phyloP scores from a whole-genome alignment of 2,113 vertebrate species.

The Oxygymnocypris stewartii region DNA sequence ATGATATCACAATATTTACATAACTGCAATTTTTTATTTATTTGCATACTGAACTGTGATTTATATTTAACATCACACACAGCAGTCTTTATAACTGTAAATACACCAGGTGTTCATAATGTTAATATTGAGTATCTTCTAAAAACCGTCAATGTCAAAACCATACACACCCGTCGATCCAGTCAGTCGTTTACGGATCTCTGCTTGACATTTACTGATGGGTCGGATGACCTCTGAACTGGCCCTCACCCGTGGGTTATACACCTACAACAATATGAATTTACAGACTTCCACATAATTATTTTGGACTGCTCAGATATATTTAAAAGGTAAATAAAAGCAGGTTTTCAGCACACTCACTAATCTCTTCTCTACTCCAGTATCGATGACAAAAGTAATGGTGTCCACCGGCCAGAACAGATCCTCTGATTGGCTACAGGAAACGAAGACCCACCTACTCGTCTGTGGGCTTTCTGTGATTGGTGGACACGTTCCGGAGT shows the following conservation, averaged over 20 bases:
- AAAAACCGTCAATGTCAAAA: too few species aligned
- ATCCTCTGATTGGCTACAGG: slow-evolving; percentile 76
- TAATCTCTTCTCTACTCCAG: slow-evolving; percentile 81
- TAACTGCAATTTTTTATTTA: not conserved
- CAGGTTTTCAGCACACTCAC: slow-evolving; percentile 64
- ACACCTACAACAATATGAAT: slow-evolving; percentile 78
- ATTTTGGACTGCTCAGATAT: not conserved
- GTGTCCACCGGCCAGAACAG: slow-evolving; percentile 73
- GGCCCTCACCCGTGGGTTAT: slow-evolving; percentile 87
- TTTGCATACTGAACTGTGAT: not conserved
- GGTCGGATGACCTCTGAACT: slow-evolving; percentile 77
- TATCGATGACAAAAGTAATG: slow-evolving; percentile 82
- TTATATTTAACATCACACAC: not conserved
- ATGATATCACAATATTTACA: not conserved
- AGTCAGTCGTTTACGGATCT: slow-evolving; percentile 80
- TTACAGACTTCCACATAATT: not conserved
- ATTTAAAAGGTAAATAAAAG: not conserved
- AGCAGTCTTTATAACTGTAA: not conserved
- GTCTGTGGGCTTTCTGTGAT: slow-evolving; percentile 61
- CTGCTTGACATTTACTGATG: slow-evolving; percentile 84
- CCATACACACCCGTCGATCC: slow-evolving; percentile 74
- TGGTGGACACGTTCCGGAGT: slow-evolving; percentile 58
- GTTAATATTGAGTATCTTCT: not conserved
- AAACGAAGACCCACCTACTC: slow-evolving; percentile 79
- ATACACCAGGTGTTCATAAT: not conserved